Base-by-base conservation (phyloP, 2,888 invertebrate genomes). In the Megastigmus dorsalis region DNA sequence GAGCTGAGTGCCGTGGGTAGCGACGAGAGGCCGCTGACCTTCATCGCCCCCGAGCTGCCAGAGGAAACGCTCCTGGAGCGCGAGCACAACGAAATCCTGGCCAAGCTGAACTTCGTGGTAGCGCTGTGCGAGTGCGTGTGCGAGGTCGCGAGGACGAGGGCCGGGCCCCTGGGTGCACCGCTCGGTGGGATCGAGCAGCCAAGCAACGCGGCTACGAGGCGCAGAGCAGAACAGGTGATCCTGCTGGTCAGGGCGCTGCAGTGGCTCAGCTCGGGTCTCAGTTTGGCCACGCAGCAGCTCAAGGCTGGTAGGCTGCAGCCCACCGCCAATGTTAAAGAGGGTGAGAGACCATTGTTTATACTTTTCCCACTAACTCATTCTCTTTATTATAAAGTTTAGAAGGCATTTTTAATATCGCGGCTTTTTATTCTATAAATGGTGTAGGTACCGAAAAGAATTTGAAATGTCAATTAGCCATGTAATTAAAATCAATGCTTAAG, bases 21-120 rank as follows among this genome's bases (percentile, higher is more conserved):
- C 2, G 75, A 70, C 36, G 86, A 89, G 38, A 89, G 89, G 78
- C 92, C 93, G 20, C 89, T 93, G 77, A 91, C 92, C 80, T 95
- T 96, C 89, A 93, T 95, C 84, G 95, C 97, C 18, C 98, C 97
- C 13, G 97, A 97, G 87, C 90, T 99, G 82, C 95, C 97, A 67
- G 97, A 97, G 89, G 98, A 99, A 89, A 98, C 98, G 15, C 91
- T 98, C 57, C 92, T 98, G 84, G 97, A 97, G 93, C 94, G 95
- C 86, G 97, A 97, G 89, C 98, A 98, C 90, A 97, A 97, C 90
- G 97, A 97, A 88, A 97, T 97, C 54, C 91, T 99, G 88, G 97
- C 97, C 20, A 99, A 99, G 89, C 91, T 99, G 81, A 97, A 98
- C 90, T 99, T 99, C 90, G 97, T 99, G 78, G 90, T 97, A 83